phyloP scores from a whole-genome alignment of 2,113 vertebrate species.

The Trematocara variabile region DNA sequence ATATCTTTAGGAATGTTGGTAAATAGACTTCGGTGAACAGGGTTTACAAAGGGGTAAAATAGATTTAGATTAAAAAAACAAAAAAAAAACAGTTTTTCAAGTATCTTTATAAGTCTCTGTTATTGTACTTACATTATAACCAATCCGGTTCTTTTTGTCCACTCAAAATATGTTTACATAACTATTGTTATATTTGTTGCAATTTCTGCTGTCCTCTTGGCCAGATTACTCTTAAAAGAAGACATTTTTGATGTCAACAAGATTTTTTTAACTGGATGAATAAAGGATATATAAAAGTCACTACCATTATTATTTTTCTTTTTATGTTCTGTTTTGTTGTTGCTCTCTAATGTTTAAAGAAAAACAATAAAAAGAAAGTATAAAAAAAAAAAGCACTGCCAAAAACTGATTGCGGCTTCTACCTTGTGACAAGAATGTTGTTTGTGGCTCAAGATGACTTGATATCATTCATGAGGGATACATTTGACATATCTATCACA shows the following conservation, averaged over 20 bases:
- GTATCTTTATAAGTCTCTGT: background rate
- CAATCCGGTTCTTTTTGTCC: background rate
- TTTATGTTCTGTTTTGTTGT: background rate
- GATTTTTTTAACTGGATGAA: background rate
- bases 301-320: background rate
- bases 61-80: too few species aligned
- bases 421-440: background rate
- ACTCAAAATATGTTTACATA: background rate
- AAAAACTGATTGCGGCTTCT: accelerated
- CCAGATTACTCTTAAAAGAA: background rate
- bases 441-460: background rate
- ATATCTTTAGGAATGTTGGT: background rate
- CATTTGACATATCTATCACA: background rate
- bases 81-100: too few species aligned
- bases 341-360: background rate
- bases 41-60: background rate
- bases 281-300: background rate
- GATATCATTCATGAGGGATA: background rate
- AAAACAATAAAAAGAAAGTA: background rate
- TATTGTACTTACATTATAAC: background rate
- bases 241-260: too few species aligned
- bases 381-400: background rate
- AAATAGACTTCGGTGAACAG: background rate
- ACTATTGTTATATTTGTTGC: background rate
- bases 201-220: background rate